Percentiles rank a stretch among this genome's conserved stretches.
phyloP scores from a whole-genome alignment of 2,888 invertebrate species.

The Coelogynopora nodosa region DNA sequence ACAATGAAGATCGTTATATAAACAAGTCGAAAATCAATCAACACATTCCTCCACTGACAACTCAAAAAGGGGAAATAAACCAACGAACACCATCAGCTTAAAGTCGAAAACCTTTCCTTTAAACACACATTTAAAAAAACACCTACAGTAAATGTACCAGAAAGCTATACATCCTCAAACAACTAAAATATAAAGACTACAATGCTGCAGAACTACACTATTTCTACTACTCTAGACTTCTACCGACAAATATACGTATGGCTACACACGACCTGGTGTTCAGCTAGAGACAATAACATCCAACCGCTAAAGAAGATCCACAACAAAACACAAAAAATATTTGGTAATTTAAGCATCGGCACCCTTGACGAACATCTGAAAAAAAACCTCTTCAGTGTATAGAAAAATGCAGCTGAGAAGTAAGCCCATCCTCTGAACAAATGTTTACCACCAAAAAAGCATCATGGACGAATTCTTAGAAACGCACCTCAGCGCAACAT shows the following conservation, averaged over 20 bases:
- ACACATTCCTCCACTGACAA: constrained; percentile 2
- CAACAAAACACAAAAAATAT: not conserved
- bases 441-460: not conserved
- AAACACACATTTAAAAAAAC: not conserved
- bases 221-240: not conserved
- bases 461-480: not conserved
- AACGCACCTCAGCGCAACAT: not conserved
- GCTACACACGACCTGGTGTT: no score
- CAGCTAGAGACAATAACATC: not conserved
- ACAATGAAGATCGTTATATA: constrained; percentile 1
- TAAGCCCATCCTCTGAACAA: not conserved
- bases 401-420: not conserved
- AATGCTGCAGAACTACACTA: not conserved
- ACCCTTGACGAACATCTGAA: not conserved
- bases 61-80: constrained; percentile 12
- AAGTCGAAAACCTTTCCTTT: not conserved
- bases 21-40: constrained; percentile 21
- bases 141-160: not conserved
- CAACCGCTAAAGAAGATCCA: not conserved
- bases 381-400: not conserved
- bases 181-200: not conserved
- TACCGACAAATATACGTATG: not conserved
- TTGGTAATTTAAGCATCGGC: not conserved
- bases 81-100: not conserved
- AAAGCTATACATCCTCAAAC: not conserved